A percentile compares a stretch with the other conserved stretches of the same genome.
These are phyloP conservation scores for Dromius quadrimaculatus DNA, from an alignment of 2,888 invertebrate genomes.

Conservation along the genomic window DNA sequence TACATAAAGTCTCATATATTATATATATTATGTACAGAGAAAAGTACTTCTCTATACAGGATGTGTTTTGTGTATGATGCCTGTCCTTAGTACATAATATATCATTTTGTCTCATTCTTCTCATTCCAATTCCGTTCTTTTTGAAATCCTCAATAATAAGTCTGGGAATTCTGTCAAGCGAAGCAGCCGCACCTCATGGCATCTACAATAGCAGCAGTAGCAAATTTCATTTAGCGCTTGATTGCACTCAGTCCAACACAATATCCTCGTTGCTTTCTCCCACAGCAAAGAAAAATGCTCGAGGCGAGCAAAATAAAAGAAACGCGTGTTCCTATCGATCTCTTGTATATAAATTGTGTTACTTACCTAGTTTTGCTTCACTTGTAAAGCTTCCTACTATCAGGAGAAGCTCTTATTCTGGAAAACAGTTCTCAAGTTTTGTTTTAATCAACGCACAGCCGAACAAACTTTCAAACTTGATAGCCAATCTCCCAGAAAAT, in stretches of 20 bases:
- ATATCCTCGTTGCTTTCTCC: neutral
- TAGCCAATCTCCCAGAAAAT: too few species aligned
- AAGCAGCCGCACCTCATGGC: neutral
- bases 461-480: too few species aligned
- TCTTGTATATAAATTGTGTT: conserved; percentile 26
- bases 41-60: too few species aligned
- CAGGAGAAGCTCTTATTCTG: conserved; percentile 3
- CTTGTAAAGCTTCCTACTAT: neutral
- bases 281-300: conserved; percentile 27
- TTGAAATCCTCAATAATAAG: too few species aligned
- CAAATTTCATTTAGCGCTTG: conserved; percentile 39
- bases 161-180: too few species aligned
- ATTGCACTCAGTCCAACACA: conserved; percentile 12
- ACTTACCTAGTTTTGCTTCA: conserved; percentile 29
- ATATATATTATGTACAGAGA: too few species aligned
- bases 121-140: too few species aligned
- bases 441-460: conserved; percentile 23
- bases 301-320: conserved; percentile 26
- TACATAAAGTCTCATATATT: too few species aligned
- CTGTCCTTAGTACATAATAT: too few species aligned
- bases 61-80: too few species aligned
- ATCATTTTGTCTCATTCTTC: too few species aligned
- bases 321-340: conserved; percentile 13
- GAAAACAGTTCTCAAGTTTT: conserved; percentile 3
- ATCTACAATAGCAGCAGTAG: conserved; percentile 12